Conservation (phyloP, 2,888 invertebrate species). For the Ennomos quercinarius region DNA sequence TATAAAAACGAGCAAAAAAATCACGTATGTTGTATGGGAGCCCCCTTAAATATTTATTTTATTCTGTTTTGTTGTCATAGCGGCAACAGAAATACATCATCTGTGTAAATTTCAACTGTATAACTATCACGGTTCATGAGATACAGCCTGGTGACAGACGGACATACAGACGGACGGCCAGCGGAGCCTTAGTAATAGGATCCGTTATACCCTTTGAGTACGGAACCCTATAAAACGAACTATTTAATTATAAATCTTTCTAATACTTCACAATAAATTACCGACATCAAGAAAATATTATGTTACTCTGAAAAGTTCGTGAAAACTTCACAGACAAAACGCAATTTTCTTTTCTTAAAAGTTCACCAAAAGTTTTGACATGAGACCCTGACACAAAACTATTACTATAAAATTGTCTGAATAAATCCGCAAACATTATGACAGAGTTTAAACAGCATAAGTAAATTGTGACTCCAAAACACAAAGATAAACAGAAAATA, state of each 20-base stretch:
- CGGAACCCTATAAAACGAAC: too few species aligned
- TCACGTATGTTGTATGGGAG: too few species aligned
- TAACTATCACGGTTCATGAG: too few species aligned
- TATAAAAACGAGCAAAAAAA: too few species aligned
- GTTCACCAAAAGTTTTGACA: conserved; percentile 9
- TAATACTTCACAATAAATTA: conserved; percentile 17
- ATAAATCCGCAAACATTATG: not conserved
- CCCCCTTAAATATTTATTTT: too few species aligned
- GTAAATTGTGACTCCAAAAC: not conserved
- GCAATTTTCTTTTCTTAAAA: conserved; percentile 3
- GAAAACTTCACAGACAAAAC: conserved; percentile 5
- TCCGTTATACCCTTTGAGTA: too few species aligned
- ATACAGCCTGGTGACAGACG: too few species aligned
- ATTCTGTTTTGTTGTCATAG: too few species aligned
- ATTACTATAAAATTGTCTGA: not conserved
- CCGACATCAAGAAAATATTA: conserved; percentile 10
- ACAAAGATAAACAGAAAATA: not conserved
- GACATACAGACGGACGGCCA: too few species aligned
- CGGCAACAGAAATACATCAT: too few species aligned
- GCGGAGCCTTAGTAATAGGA: too few species aligned
- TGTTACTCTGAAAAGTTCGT: conserved; percentile 8
- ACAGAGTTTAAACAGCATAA: not conserved
- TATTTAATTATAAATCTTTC: conserved; percentile 5
- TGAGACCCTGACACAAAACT: conserved; percentile 2
- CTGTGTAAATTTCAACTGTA: too few species aligned